Base-by-base conservation (phyloP, 2,888 invertebrate genomes). In the Gymnocheta viridis region DNA sequence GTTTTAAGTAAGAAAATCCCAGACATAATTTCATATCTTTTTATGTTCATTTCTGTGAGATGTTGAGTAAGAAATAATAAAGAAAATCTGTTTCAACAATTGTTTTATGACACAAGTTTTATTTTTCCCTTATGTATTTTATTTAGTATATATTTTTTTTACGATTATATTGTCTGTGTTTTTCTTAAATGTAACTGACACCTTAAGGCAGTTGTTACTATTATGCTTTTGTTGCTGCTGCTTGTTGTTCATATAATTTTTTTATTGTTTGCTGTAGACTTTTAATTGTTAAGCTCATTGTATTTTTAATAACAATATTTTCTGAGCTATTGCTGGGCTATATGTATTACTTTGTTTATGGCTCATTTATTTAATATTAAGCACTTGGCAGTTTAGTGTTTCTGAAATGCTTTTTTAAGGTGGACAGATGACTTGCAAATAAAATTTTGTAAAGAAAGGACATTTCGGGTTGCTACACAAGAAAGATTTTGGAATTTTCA, bases 101-200 rank as follows among this genome's bases (percentile, higher is more conserved):
- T 79, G 79, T 79, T 80, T 73, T 73, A 80, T 72, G 64, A 66
- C 72, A 80, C 64, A 56, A 72, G 24, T 67, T 56, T 35, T 78
- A 44, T 70, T 58, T 72, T 24, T 67, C 73, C 80, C 80, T 80
- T 41, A 80, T 58, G 80, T 51, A 49, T 80, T 49, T 56, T 22
- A 29, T 58, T 44, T 35, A 14, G 5, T 54, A 22, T 27, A n/a
- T 32, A 14, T 54, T 70, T 62, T 64, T 54, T 70, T 62, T 64
- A 62, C 54, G 49, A 44, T 56, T 14, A n/a, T 47, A 49, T 32
- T 35, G 22, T 67, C 56, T 69, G 58, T 24, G 5, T 12, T 58
- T 38, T 78, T 64, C 35, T 41, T 64, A n/a, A 69, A 54, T 74
- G 47, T 58, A 76, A 66, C 41, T 83, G 82, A 70, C 82, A 83